Base-by-base conservation (phyloP, 1,140 invertebrate genomes). In the Drosophila baimaii region DNA sequence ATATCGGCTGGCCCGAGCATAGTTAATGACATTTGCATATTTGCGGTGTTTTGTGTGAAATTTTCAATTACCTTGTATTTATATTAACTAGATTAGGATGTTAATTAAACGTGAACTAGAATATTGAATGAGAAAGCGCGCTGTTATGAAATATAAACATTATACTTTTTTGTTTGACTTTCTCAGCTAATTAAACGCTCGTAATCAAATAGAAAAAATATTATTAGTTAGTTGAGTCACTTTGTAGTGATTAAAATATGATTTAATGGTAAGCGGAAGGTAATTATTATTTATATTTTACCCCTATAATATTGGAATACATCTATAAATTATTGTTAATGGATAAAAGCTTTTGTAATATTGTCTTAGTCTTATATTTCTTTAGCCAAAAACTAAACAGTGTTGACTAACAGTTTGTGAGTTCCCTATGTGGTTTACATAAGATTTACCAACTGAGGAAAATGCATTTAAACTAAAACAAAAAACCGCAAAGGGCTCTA, bases 11-110 rank as follows among this genome's bases (percentile, higher is more conserved):
- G n/a, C 15, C 25, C 37, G 19, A 27, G 9, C 15, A 47, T 25
- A 70, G 68, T 47, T 47, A 44, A 44, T 69, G 21, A 57, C n/a
- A 57, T 70, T 69, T 56, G 51, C 64, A 47, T 70, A 31, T 37
- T 57, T 70, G 64, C 33, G 41, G 31, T 35, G 65, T 17, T 29
- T 41, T 31, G 13, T 58, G 39, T 13, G 21, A 27, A 44, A 31
- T n/a, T 52, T 65, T 65, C 59, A 66, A 58, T 71, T 58, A 57
- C 10, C 27, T 57, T 25, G 17, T 33, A 41, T 35, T 47, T 37
- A 35, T 31, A 52, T 46, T 70, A 37, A 55, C 39, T 47, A 31
- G 46, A 70, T 57, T 71, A 39, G 41, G 27, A 21, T 55, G 64
- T 44, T 68, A 68, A 69, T 69, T 51, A 49, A 65, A 39, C 8